A percentile compares a stretch with the other conserved stretches of the same genome.
phyloP scores from a whole-genome alignment of 2,113 vertebrate species.

The Physeter macrocephalus region DNA sequence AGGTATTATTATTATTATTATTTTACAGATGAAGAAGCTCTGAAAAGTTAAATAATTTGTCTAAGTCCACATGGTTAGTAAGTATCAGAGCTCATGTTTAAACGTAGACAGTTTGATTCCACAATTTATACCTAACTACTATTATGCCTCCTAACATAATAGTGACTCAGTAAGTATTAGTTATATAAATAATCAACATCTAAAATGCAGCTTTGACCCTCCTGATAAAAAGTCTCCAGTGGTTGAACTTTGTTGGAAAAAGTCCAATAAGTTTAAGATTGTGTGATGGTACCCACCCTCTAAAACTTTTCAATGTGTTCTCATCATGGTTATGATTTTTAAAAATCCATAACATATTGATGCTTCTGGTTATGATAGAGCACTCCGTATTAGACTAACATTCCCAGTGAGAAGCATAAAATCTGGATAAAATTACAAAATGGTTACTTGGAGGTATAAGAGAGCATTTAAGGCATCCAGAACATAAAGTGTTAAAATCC shows the following conservation, averaged over 20 bases:
- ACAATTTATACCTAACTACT: not conserved
- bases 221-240: not conserved
- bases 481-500: not conserved
- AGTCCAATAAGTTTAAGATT: not conserved
- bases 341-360: not conserved
- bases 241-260: not conserved
- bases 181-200: not conserved
- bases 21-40: not conserved
- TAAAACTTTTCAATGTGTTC: not conserved
- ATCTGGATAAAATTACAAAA: not conserved
- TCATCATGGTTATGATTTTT: not conserved
- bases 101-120: not conserved
- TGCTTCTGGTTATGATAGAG: not conserved
- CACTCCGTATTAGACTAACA: not conserved
- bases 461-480: not conserved
- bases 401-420: not conserved
- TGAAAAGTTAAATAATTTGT: not conserved
- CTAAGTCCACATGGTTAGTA: not conserved
- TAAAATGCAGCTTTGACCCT: slow-evolving; percentile 3
- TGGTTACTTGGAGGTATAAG: not conserved
- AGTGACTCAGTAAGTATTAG: not conserved
- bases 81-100: not conserved
- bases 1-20: not conserved
- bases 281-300: not conserved
- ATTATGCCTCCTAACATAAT: not conserved